phyloP scores from a whole-genome alignment of 2,797 vertebrate genomes.

The Stomatorhinus walkeri region DNA sequence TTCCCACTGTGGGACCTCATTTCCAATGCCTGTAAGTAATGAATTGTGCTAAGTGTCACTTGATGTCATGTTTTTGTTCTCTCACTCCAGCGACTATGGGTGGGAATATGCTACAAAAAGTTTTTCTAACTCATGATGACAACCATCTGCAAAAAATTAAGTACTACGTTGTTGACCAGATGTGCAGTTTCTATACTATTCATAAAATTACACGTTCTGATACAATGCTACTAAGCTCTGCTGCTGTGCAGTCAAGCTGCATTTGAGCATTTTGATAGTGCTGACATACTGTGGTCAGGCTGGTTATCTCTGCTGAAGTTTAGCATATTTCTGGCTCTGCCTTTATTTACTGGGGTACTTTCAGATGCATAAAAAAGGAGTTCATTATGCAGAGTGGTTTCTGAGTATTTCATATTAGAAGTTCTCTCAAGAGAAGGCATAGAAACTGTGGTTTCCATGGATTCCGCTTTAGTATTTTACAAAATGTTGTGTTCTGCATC shows the following conservation, averaged over 20 bases:
- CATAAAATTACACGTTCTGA: slow-evolving; percentile 45
- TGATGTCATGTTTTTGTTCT: not conserved
- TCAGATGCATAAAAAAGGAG: slow-evolving; percentile 29
- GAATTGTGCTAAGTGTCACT: not conserved
- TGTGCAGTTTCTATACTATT: slow-evolving; percentile 35
- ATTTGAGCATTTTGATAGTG: slow-evolving; percentile 25
- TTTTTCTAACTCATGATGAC: not conserved
- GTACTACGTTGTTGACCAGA: slow-evolving; percentile 37
- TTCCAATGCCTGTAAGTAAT: not conserved
- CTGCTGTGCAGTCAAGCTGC: not conserved
- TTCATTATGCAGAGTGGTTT: slow-evolving; percentile 39
- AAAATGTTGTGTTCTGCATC: not conserved
- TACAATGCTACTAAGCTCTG: slow-evolving; percentile 25
- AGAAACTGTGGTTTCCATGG: slow-evolving; percentile 14
- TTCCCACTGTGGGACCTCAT: not conserved
- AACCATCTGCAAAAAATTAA: not conserved
- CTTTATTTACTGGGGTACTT: slow-evolving; percentile 34
- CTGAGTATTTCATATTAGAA: slow-evolving; percentile 26
- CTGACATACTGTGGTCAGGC: slow-evolving; percentile 11
- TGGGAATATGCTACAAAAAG: not conserved
- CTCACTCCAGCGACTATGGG: not conserved
- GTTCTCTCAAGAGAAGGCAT: slow-evolving; percentile 32
- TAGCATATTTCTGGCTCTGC: slow-evolving; percentile 21
- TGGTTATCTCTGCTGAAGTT: not conserved
- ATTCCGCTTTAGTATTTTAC: not conserved